Evolutionary conservation across 2,888 invertebrate genomes (phyloP), one percentile per base, ranked within the genome.

Genomic region (Yponomeuta malinellus): DNA sequence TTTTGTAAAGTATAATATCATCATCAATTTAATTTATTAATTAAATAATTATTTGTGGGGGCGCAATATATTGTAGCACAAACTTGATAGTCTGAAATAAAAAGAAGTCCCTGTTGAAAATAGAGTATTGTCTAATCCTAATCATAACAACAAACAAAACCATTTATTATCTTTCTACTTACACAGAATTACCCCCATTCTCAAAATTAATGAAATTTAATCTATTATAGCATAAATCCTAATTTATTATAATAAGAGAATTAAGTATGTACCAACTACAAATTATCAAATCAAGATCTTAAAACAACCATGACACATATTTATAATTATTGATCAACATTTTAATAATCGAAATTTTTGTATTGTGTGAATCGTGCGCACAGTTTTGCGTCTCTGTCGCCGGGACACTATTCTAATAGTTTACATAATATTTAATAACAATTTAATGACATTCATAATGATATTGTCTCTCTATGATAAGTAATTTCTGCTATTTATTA

Each of bases 401-500:
- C 43, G 52, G 15, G 52, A 59, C 52, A 59, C 52, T 59, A 59
- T 59, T 59, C 15, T 59, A 59, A 59, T 59, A 59, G 52, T 59
- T 15, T 59, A 59, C 52, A 15, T 59, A 59, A 2, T 59, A 4
- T 23, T 52, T 52, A 52, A 37, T 48, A 71, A 48, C 68, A 68
- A 48, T 68, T 48, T 70, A 67, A 48, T 70, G 68, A 64, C 70
- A 67, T 72, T 52, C 71, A 71, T 68, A 52, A 70, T 66, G 69
- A 66, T 91, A 90, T 90, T 89, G 89, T 87, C 90, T 90, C 89
- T 90, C 89, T 91, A 85, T 89, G 86, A 67, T 72, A 72, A 37
- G 31, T 91, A 90, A 89, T 90, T 88, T 2, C 33, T 79, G 83
- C 88, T 91, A 91, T 90, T 91, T 91, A 91, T 91, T 90, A 87